Evolutionary conservation across 2,888 invertebrate species (phyloP).

Genomic region (Agrilus biguttatus): DNA sequence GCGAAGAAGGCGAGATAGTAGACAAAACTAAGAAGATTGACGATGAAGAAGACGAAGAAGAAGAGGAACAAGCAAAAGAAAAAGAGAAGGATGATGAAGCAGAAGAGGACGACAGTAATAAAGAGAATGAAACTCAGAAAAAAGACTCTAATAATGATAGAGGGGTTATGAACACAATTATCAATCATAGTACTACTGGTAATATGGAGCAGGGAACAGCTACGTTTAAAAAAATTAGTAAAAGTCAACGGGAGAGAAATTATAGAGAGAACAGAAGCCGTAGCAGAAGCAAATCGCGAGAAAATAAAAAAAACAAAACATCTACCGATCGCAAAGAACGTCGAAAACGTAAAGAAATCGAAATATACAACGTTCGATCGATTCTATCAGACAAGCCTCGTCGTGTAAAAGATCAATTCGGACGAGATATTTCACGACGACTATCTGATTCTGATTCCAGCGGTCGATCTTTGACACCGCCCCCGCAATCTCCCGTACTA

Average conservation of each 20-base stretch:
- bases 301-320: conserved; percentile 18
- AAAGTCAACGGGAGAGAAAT: conserved; percentile 60
- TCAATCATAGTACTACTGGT: conserved; percentile 13
- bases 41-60: conserved; percentile 30
- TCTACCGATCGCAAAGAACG: conserved; percentile 30
- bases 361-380: conserved; percentile 70
- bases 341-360: conserved; percentile 62
- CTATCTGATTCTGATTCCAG: conserved; percentile 18
- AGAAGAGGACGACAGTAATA: conserved; percentile 35
- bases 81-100: conserved; percentile 24
- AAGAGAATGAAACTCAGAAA: conserved; percentile 31
- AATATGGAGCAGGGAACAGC: conserved; percentile 35
- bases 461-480: conserved; percentile 11
- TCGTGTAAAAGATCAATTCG: conserved; percentile 55
- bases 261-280: conserved; percentile 43
- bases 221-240: conserved; percentile 68
- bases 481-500: not conserved
- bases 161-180: no score
- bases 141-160: conserved; percentile 21
- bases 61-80: conserved; percentile 29
- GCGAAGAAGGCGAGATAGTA: conserved; percentile 45
- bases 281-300: conserved; percentile 28
- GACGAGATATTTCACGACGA: conserved; percentile 44
- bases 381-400: conserved; percentile 56
- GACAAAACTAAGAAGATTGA: conserved; percentile 25